These are phyloP conservation scores for Neosilurus mollespiculum DNA, from an alignment of 2,797 vertebrate genomes.

Conservation along the genomic window DNA sequence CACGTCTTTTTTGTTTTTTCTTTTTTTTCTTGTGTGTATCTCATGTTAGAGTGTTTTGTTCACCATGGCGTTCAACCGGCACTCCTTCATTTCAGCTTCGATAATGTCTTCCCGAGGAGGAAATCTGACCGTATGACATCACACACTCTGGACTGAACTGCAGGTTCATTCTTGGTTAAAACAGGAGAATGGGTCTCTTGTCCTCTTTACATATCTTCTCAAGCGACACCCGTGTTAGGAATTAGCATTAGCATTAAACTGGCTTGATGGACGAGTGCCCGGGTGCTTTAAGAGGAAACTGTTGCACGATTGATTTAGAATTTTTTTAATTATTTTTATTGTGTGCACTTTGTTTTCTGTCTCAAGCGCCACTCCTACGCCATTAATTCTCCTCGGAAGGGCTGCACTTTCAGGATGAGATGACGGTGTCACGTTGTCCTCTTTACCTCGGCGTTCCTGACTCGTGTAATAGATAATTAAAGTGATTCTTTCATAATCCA, in stretches of 20 bases:
- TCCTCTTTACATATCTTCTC: background rate
- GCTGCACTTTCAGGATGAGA: background rate
- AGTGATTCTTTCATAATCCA: background rate
- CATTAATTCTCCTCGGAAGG: background rate
- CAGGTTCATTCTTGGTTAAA: background rate
- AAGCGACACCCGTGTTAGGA: background rate
- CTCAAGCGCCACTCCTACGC: background rate
- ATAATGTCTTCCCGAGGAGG: background rate
- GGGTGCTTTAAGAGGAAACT: background rate
- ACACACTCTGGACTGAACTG: background rate
- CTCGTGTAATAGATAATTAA: background rate
- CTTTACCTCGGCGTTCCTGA: background rate
- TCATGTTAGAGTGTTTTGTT: background rate
- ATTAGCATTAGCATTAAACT: conserved; percentile 10
- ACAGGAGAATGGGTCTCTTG: background rate
- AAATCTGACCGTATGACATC: background rate
- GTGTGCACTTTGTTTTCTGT: background rate
- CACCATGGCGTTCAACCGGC: background rate
- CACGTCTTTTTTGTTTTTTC: background rate
- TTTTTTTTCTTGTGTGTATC: background rate
- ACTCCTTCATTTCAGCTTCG: background rate
- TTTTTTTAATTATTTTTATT: background rate
- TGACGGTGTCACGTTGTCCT: background rate
- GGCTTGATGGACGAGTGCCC: background rate
- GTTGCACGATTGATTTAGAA: too few species aligned